Evolutionary conservation across 2,888 invertebrate species (phyloP).

Genomic region (Lymantria monacha): DNA sequence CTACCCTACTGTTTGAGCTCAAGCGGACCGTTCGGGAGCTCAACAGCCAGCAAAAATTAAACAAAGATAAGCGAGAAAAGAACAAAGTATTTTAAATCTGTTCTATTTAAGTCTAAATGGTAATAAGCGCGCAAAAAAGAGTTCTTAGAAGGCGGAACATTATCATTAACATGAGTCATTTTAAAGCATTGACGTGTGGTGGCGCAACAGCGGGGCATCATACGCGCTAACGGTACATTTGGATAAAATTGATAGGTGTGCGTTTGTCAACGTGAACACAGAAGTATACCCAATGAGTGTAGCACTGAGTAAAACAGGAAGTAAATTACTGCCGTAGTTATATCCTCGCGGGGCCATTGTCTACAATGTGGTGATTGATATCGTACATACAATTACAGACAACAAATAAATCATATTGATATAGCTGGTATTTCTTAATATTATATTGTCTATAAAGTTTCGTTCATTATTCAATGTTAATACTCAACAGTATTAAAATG

Average conservation of each 20-base stretch:
- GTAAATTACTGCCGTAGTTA: constrained; percentile 34
- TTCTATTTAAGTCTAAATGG: neutral
- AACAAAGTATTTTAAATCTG: neutral
- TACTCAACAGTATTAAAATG: no score
- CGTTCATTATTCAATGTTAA: no score
- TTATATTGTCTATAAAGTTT: no score
- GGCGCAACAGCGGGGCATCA: constrained; percentile 7
- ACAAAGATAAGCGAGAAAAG: neutral
- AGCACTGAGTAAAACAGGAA: constrained; percentile 37
- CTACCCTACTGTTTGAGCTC: no score
- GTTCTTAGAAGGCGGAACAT: constrained; percentile 11
- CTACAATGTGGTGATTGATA: constrained; percentile 14
- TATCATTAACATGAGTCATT: constrained; percentile 23
- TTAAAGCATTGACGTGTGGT: constrained; percentile 14
- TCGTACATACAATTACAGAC: constrained; percentile 15
- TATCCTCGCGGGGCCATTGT: constrained; percentile 32
- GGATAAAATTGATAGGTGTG: constrained; percentile 25
- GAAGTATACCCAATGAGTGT: constrained; percentile 17
- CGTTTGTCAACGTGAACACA: constrained; percentile 15
- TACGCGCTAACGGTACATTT: constrained; percentile 29
- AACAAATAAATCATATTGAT: neutral
- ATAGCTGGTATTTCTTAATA: neutral
- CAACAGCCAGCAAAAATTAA: no score
- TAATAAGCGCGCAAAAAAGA: neutral
- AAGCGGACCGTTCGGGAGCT: no score